Base-by-base conservation (phyloP, 2,888 invertebrate species). In the Brachylomia viminalis region DNA sequence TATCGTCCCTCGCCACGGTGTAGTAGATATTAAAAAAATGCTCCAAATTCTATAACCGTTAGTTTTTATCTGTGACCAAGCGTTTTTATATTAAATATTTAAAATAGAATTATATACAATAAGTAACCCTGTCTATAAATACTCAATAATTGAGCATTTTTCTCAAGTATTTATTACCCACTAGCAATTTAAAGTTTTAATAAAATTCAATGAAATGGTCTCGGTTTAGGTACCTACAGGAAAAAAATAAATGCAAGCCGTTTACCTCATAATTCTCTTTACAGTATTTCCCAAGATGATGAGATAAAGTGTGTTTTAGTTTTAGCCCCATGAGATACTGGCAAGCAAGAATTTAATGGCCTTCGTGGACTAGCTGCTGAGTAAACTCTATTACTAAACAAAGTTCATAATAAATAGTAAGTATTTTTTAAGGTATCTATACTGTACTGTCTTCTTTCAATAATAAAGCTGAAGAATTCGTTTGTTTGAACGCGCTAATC, bases 1-100 rank as follows among this genome's bases (percentile, higher is more conserved):
- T 85, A 87, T 87, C 89, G 94, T 89, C 93, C 91, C 90, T 93
- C 92, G 91, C 88, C 91, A 92, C 91, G 92, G 88, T 91, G 77
- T 86, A 85, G 80, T 90, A 89, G 87, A 87, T 76, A 89, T 81
- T 79, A 72, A 88, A 90, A 89, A 88, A 89, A 84, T 78, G n/a
- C 30, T 77, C 54, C 52, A 30, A 84, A 77, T 84, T 79, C 78
- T 72, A 42, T 68, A 77, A 59, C n/a, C 13, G 54, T 15, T 74
- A 15, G 56, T 72, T 81, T 79, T 73, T 76, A 61, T 76, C 59
- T 56, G 62, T 49, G 54, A 73, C 56, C 42, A 23, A 64, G 15
- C 47, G 74, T 71, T 82, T 84, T 82, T 84, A 42, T 70, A 13
- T 23, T 33, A n/a, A 71, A 62, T 70, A 56, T 79, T 65, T 70